Conservation (phyloP, 2,113 vertebrate species). For the Perccottus glenii region DNA sequence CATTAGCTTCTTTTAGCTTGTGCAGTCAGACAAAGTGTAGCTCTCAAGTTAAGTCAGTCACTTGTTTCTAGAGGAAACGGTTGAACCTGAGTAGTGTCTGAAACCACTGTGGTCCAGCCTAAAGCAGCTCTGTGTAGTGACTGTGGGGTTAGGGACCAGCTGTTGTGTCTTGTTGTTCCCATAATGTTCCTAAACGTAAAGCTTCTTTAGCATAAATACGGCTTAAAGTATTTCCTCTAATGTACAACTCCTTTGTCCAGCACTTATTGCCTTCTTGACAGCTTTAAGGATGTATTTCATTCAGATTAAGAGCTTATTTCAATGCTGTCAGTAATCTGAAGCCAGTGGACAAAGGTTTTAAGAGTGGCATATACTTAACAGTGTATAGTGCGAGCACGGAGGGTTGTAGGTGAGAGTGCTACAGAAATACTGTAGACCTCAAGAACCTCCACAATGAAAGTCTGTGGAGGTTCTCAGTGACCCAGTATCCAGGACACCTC, state of each 20-base stretch:
- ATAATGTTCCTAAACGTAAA: background rate
- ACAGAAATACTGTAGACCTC: no score
- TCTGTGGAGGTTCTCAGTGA: no score
- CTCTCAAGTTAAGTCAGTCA: no score
- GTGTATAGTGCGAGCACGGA: background rate
- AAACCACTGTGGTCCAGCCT: no score
- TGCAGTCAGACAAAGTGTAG: no score
- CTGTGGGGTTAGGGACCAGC: no score
- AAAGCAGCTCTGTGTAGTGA: no score
- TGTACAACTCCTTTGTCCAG: background rate
- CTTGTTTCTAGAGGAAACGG: no score
- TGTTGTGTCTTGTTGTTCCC: background rate
- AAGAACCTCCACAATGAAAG: no score
- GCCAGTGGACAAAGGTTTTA: background rate
- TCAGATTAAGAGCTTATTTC: background rate
- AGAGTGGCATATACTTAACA: background rate
- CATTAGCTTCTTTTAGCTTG: no score
- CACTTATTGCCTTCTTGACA: background rate
- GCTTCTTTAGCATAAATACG: background rate
- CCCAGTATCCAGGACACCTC: no score
- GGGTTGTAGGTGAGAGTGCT: background rate
- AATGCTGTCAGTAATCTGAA: background rate
- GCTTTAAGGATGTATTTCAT: background rate
- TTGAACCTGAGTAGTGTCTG: no score
- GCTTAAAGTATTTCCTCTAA: background rate